A percentile compares a stretch with the other conserved stretches of the same genome.
Evolutionary conservation across 2,888 invertebrate species (phyloP).

Genomic region (Luperina nickerlii): DNA sequence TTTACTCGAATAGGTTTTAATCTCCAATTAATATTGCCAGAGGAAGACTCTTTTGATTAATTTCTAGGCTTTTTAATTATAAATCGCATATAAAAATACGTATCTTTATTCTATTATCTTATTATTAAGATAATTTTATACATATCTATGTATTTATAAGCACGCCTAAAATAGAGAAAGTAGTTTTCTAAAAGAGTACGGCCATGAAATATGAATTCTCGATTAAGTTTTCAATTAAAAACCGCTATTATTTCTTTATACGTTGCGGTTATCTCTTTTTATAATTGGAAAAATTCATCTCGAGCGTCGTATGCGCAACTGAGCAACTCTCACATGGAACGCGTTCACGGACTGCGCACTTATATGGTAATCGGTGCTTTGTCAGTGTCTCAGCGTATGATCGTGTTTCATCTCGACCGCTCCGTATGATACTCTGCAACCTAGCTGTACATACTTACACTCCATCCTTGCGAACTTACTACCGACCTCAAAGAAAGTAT

Average conservation of each 20-base stretch:
- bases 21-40: slow-evolving; percentile 19
- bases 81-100: slow-evolving; percentile 25
- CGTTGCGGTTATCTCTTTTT: slow-evolving; percentile 75
- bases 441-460: slow-evolving; percentile 23
- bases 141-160: slow-evolving; percentile 63
- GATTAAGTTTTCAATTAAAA: slow-evolving; percentile 76
- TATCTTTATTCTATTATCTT: slow-evolving; percentile 56
- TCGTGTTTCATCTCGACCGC: slow-evolving; percentile 69
- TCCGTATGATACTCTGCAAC: slow-evolving; percentile 35
- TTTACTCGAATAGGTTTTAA: slow-evolving; percentile 40
- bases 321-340: slow-evolving; percentile 66
- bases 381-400: slow-evolving; percentile 73
- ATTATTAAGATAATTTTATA: slow-evolving; percentile 57
- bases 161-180: slow-evolving; percentile 65
- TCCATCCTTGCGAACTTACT: slow-evolving; percentile 41
- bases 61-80: slow-evolving; percentile 44
- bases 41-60: slow-evolving; percentile 26
- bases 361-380: slow-evolving; percentile 78
- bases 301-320: slow-evolving; percentile 64
- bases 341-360: slow-evolving; percentile 67
- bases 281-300: slow-evolving; percentile 76
- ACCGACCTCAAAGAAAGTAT: slow-evolving; percentile 70
- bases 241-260: slow-evolving; percentile 74
- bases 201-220: slow-evolving; percentile 69
- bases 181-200: slow-evolving; percentile 67